These are phyloP conservation scores for Anoplopoma fimbria DNA, from an alignment of 2,113 vertebrate species.

Conservation along the genomic window DNA sequence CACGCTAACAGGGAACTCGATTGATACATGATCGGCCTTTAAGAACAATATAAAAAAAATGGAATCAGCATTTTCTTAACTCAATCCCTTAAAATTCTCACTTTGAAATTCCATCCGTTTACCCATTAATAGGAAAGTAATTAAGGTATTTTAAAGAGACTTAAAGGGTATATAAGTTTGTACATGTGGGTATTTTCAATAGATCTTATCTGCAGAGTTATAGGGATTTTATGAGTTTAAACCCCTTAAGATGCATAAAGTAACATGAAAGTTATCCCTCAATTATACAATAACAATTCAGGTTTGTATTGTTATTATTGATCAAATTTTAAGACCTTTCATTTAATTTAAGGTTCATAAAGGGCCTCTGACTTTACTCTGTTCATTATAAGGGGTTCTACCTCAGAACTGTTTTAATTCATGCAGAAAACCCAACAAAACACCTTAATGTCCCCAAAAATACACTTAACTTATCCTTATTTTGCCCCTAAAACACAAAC, in stretches of 20 bases:
- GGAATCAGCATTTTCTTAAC: neutral
- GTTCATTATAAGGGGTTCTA: neutral
- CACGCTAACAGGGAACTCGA: neutral
- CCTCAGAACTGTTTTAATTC: too few relatives aligned
- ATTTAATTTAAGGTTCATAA: neutral
- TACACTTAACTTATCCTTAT: neutral
- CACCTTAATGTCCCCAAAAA: neutral
- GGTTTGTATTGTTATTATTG: neutral
- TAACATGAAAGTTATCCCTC: neutral
- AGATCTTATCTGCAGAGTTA: neutral
- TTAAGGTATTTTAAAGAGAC: neutral
- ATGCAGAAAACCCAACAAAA: neutral
- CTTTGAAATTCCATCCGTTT: neutral
- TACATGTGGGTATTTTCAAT: neutral
- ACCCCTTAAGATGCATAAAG: neutral
- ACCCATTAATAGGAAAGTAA: neutral
- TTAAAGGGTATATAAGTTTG: too few relatives aligned
- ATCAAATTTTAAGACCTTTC: neutral
- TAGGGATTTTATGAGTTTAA: neutral
- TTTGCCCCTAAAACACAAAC: neutral
- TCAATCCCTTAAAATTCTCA: neutral
- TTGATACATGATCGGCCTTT: neutral
- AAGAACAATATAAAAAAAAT: neutral
- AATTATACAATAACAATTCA: too few relatives aligned
- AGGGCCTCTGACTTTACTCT: neutral